A percentile compares a stretch with the other conserved stretches of the same genome.
These are phyloP conservation scores for Pharmacophagus antenor DNA, from an alignment of 2,888 invertebrate species.

Conservation along the genomic window DNA sequence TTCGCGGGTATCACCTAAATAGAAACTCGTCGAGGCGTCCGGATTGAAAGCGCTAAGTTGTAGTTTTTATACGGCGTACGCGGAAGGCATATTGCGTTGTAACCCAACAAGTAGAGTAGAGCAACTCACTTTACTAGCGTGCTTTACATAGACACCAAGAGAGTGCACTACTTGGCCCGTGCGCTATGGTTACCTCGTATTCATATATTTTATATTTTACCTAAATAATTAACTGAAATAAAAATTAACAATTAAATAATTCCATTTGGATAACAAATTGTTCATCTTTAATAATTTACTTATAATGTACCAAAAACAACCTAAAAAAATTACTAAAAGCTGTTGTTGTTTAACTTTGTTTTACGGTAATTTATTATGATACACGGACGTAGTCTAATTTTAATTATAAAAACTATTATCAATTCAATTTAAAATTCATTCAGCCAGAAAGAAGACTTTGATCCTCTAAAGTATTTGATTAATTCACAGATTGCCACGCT, in stretches of 20 bases:
- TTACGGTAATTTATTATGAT: too few relatives aligned
- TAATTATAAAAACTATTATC: not conserved
- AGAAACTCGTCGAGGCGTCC: conserved; percentile 61
- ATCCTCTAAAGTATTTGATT: conserved; percentile 12
- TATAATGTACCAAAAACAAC: too few relatives aligned
- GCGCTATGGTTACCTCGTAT: not conserved
- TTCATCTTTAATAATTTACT: not conserved
- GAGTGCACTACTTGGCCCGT: conserved; percentile 13
- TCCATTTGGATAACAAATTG: too few relatives aligned
- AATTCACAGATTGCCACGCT: conserved; percentile 4
- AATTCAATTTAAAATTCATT: not conserved
- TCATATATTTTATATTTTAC: conserved; percentile 1
- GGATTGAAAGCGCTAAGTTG: conserved; percentile 73
- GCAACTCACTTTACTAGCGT: conserved; percentile 36
- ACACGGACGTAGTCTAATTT: not conserved
- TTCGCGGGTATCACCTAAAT: conserved; percentile 54
- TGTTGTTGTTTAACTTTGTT: too few relatives aligned
- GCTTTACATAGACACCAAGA: conserved; percentile 27
- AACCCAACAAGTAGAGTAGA: conserved; percentile 43
- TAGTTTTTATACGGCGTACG: conserved; percentile 55
- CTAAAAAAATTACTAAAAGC: too few relatives aligned
- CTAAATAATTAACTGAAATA: not conserved
- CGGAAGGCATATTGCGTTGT: conserved; percentile 48
- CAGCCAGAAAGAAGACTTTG: not conserved
- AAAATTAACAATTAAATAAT: not conserved